These are phyloP conservation scores for Drosophila mojavensis DNA, from an alignment of 1,140 invertebrate genomes.

Conservation along the genomic window DNA sequence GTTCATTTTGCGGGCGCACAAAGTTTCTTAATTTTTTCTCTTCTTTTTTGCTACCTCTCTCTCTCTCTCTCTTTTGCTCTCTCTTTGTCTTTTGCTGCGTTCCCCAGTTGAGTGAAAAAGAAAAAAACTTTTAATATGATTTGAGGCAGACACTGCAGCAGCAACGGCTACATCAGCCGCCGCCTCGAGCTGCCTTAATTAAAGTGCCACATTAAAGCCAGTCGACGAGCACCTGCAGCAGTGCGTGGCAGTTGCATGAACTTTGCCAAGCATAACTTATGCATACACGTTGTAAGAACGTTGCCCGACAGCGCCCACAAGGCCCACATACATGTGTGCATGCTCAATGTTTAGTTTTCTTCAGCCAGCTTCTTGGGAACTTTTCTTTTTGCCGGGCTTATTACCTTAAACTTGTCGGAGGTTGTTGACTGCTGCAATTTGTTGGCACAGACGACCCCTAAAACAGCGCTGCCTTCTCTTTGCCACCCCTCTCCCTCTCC, in stretches of 20 bases:
- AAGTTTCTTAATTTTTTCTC: conserved; percentile 76
- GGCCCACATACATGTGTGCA: conserved; percentile 44
- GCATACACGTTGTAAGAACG: conserved; percentile 50
- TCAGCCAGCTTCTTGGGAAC: conserved; percentile 40
- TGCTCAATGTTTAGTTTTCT: conserved; percentile 41
- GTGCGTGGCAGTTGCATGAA: conserved; percentile 44
- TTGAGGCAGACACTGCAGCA: conserved; percentile 68
- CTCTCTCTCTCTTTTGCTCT: no score
- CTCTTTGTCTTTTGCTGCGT: neutral
- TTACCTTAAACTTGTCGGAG: conserved; percentile 77
- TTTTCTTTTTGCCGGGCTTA: conserved; percentile 62
- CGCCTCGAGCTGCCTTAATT: conserved; percentile 58
- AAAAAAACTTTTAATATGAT: conserved; percentile 78
- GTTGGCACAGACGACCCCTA: conserved; percentile 59
- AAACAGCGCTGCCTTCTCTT: conserved; percentile 11
- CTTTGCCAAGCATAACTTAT: conserved; percentile 69
- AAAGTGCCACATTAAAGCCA: conserved; percentile 66
- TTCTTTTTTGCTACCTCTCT: conserved; percentile 13
- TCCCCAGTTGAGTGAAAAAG: conserved; percentile 54
- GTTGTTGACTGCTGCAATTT: conserved; percentile 79
- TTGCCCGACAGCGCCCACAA: neutral
- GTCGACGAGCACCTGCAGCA: conserved; percentile 14
- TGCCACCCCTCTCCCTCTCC: no score
- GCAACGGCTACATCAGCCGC: conserved; percentile 12
- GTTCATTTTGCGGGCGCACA: conserved; percentile 75